Percentiles rank a stretch among this genome's conserved stretches.
phyloP scores from a whole-genome alignment of 2,888 invertebrate genomes.

The Griposia aprilina region DNA sequence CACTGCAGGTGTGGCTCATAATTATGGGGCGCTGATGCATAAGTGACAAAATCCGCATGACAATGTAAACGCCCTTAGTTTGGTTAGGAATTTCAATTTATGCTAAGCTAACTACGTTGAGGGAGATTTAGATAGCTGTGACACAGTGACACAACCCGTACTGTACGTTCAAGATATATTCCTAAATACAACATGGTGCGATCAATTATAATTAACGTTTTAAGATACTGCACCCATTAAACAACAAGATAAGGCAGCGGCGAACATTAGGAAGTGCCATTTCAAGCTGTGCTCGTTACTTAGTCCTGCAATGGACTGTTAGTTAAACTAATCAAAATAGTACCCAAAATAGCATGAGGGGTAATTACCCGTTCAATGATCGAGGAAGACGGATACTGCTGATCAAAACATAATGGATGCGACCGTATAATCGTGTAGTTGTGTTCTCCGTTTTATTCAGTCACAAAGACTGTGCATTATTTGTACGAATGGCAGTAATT shows the following conservation, averaged over 20 bases:
- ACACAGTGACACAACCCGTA: constrained; percentile 13
- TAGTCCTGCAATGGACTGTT: constrained; percentile 30
- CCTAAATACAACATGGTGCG: not conserved
- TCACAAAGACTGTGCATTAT: constrained; percentile 45
- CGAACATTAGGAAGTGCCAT: constrained; percentile 39
- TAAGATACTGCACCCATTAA: constrained; percentile 41
- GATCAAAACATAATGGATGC: constrained; percentile 59
- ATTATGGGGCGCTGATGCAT: not conserved
- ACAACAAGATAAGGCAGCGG: constrained; percentile 33
- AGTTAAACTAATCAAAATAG: constrained; percentile 52
- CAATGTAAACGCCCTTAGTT: constrained; percentile 1
- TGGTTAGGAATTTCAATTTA: not conserved
- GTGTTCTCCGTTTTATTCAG: constrained; percentile 40
- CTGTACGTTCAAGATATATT: constrained; percentile 1
- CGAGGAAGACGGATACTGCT: constrained; percentile 49
- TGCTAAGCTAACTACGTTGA: not conserved
- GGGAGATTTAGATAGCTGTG: constrained; percentile 6
- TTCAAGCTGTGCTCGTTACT: constrained; percentile 10
- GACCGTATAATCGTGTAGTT: constrained; percentile 49
- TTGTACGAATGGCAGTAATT: constrained; percentile 47
- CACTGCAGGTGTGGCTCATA: not conserved
- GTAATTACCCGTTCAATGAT: constrained; percentile 61
- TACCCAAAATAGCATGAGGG: constrained; percentile 49
- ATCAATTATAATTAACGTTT: constrained; percentile 27
- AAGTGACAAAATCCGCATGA: not conserved